Evolutionary conservation across 2,888 invertebrate genomes (phyloP), one percentile per base, ranked within the genome.

Genomic region (Lacanobia wlatinum): DNA sequence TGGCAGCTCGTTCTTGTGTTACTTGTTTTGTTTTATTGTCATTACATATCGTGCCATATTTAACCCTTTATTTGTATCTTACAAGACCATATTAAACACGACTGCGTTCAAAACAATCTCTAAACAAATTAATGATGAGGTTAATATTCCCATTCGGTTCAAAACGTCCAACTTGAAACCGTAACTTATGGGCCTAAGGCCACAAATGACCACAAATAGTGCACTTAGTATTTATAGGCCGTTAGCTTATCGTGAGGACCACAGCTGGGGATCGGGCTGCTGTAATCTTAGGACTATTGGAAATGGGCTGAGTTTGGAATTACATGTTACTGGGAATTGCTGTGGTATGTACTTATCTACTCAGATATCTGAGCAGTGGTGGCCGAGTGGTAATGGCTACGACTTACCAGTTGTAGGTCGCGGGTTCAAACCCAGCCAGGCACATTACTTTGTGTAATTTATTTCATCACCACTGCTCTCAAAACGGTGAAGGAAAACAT

Each of bases 151-250:
- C 38, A 23, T 50, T 50, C 43, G 18, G 34, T 53, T 50, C 18
- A 14, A 43, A 76, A 76, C 9, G 23, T 56, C 10, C 50, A 73
- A 62, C 12, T 53, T 16, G 56, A 12, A 52, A 9, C 48, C 40
- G 23, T 69, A 61, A 65, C 43, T 72, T 38, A 79, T 40, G 23
- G 23, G 53, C 8, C 6, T 56, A 60, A 60, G 60, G 21, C 55
- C 60, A 23, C 46, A 64, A 48, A 60, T 78, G 46, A 56, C 56
- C 52, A 48, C 61, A 76, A 74, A 53, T 52, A 56, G 69, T 61
- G 69, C 59, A 65, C 53, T 79, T 69, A 65, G 69, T 69, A 79
- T 74, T 69, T 52, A 79, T 69, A 28, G 79, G 21, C 40, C 61
- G 18, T 64, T 71, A 76, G 78, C 74, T 65, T 78, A 74, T 78